Base-by-base conservation (phyloP, 2,113 vertebrate genomes). In the Microcebus tavaratra region DNA sequence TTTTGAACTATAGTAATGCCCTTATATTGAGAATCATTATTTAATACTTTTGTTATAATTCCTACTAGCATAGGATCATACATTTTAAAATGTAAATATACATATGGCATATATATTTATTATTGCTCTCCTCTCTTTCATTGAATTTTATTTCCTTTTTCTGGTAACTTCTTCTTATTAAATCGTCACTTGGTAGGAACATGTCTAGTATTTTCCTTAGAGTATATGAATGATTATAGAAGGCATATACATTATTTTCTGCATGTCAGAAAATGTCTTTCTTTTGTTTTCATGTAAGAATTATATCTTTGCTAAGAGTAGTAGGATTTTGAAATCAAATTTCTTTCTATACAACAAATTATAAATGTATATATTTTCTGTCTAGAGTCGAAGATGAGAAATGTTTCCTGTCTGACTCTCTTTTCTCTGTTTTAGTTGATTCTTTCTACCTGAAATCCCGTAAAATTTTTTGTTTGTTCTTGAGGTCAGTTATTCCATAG, bases 41-140 rank as follows among this genome's bases (percentile, higher is more conserved):
- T 86, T 75, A 72, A 59, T 96, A 79, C 63, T 91, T 86, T 73
- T 23, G 50, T 79, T 88, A 80, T 83, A 87, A 67, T 53, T 88
- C 27, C 5, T 79, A 83, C 17, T 31, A 50, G 84, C 42, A n/a
- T 42, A 83, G 29, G 13, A 59, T 87, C 14, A 50, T 70, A 13
- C 36, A 13, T 17, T 48, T 31, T 36, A 17, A 68, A 36, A 76
- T 76, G 14, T 76, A 17, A 39, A 59, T n/a, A 36, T 73, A 25
- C 67, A 48, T n/a, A 8, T 48, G 36, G 21, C 39, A 36, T 39
- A 36, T 39, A 57, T 29, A 9, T 12, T 20, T 6, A 48, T 31
- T 27, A 36, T 72, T 72, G 50, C 7, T 87, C 9, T 42, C 15
- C 8, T 29, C 18, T 63, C 3, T 53, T 53, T 78, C 12, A 70